Percentiles rank a stretch among this genome's conserved stretches.
phyloP scores from a whole-genome alignment of 2,113 vertebrate species.

The Calypte anna region DNA sequence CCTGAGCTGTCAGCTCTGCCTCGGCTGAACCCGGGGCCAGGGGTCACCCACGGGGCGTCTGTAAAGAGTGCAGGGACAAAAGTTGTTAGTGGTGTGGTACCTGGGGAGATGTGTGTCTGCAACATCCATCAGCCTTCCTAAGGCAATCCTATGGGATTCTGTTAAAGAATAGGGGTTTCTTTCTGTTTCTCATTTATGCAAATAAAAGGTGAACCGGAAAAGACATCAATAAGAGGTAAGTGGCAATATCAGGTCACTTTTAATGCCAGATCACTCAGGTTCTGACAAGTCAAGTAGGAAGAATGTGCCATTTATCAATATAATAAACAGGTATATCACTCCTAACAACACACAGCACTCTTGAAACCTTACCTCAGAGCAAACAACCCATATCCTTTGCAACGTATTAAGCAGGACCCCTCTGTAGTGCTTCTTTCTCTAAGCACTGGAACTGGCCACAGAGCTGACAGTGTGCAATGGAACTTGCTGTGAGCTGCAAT shows the following conservation, averaged over 20 bases:
- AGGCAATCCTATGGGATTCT: not conserved
- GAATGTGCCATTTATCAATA: constrained; percentile 64
- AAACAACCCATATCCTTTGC: constrained; percentile 23
- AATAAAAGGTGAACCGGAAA: constrained; percentile 27
- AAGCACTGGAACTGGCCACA: not conserved
- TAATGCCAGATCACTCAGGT: constrained; percentile 68
- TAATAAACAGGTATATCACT: constrained; percentile 62
- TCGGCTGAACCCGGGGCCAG: rapidly evolving
- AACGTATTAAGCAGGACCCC: not conserved
- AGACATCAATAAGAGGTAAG: constrained; percentile 69
- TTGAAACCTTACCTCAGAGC: constrained; percentile 28
- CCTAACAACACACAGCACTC: constrained; percentile 51
- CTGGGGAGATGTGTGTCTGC: constrained; percentile 20
- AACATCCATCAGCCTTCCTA: not conserved
- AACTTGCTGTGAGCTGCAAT: rapidly evolving
- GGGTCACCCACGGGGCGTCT: not conserved
- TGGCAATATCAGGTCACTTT: constrained; percentile 69
- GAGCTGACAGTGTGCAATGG: not conserved
- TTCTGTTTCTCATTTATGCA: constrained; percentile 58
- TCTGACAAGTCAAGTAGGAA: constrained; percentile 51
- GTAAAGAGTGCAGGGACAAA: not conserved
- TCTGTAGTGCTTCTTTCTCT: not conserved
- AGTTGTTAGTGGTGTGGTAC: not conserved
- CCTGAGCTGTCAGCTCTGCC: not conserved
- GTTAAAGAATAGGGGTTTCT: not conserved